Percentiles rank a stretch among this genome's conserved stretches.
These are phyloP conservation scores for Pyrrhia umbra DNA, from an alignment of 2,888 invertebrate species.

Conservation along the genomic window DNA sequence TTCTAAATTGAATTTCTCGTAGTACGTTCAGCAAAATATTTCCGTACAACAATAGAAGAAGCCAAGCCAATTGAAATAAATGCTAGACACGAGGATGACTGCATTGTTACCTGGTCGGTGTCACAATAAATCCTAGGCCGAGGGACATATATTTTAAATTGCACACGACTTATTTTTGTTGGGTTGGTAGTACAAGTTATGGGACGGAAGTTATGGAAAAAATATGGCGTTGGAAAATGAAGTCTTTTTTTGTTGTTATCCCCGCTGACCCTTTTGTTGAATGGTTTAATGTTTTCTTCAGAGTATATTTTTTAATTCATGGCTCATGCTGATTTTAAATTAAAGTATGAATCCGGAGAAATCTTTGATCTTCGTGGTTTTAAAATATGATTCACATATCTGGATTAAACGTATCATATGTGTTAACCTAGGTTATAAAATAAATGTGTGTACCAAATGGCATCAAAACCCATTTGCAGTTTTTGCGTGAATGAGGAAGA, in stretches of 20 bases:
- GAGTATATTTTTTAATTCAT: no score
- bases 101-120: slow-evolving; percentile 58
- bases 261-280: no score
- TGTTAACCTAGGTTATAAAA: no score
- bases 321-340: no score
- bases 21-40: slow-evolving; percentile 35
- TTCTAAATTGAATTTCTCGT: slow-evolving; percentile 7
- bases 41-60: slow-evolving; percentile 19
- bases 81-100: slow-evolving; percentile 25
- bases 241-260: not conserved
- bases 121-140: slow-evolving; percentile 54
- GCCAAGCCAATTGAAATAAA: slow-evolving; percentile 29
- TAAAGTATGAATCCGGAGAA: no score
- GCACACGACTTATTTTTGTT: slow-evolving; percentile 51
- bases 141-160: slow-evolving; percentile 47
- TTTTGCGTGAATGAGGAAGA: no score
- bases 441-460: no score
- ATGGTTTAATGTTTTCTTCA: no score
- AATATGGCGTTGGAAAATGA: not conserved
- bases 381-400: no score
- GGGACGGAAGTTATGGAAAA: slow-evolving; percentile 18
- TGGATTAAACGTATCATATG: no score
- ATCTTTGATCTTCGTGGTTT: no score
- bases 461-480: no score
- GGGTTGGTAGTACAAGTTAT: slow-evolving; percentile 33